Percentiles rank a stretch among this genome's conserved stretches.
phyloP scores from a whole-genome alignment of 2,113 vertebrate species.

The Micronycteris hirsuta region DNA sequence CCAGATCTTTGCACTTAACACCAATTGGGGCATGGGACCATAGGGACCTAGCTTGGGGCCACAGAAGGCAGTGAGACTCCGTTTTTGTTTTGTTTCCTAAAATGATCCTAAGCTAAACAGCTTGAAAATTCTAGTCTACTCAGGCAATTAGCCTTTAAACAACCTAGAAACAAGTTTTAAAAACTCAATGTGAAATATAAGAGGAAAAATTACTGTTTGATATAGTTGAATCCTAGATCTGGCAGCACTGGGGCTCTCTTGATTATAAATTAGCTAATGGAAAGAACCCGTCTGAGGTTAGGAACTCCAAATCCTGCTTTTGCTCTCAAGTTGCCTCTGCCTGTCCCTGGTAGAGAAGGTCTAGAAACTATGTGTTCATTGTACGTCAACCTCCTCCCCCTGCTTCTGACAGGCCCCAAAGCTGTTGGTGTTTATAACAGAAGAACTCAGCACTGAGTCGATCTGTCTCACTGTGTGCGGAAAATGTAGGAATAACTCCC shows the following conservation, averaged over 20 bases:
- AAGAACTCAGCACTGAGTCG: background rate
- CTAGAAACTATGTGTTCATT: background rate
- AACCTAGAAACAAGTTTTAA: background rate
- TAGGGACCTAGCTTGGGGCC: background rate
- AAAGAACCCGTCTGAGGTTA: background rate
- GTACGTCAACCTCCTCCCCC: no score
- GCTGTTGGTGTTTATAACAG: background rate
- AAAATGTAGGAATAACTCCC: conserved; percentile 46
- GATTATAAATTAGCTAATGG: background rate
- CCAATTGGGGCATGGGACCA: background rate
- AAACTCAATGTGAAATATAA: conserved; percentile 18
- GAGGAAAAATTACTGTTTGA: background rate
- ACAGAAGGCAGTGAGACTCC: background rate
- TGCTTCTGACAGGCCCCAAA: background rate
- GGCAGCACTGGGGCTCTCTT: background rate
- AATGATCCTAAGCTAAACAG: background rate
- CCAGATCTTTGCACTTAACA: background rate
- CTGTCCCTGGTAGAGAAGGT: background rate
- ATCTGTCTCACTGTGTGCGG: conserved; percentile 32
- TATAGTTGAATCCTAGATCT: conserved; percentile 7
- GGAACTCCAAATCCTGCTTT: background rate
- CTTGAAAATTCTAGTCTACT: background rate
- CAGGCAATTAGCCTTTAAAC: background rate
- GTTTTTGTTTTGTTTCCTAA: background rate
- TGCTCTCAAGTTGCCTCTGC: conserved; percentile 1